A percentile compares a stretch with the other conserved stretches of the same genome.
Evolutionary conservation across 2,888 invertebrate genomes (phyloP).

Genomic region (Mimumesa dahlbomi): DNA sequence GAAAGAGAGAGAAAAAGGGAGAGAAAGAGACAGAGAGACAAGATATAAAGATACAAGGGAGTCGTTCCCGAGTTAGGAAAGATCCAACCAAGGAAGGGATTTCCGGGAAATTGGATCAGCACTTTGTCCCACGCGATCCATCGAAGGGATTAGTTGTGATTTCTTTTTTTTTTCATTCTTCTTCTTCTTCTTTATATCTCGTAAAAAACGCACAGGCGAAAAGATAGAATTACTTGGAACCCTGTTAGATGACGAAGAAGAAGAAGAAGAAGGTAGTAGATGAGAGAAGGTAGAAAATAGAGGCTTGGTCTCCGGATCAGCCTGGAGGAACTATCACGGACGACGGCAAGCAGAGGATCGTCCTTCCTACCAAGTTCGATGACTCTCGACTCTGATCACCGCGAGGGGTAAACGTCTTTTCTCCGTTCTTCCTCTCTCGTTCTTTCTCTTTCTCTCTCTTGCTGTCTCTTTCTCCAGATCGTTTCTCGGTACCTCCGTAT

Average conservation of each 20-base stretch:
- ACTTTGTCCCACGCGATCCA: conserved; percentile 38
- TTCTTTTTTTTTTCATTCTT: no score
- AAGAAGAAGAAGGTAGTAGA: not conserved
- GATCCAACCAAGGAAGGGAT: conserved; percentile 28
- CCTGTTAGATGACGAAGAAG: no score
- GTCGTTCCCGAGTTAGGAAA: no score
- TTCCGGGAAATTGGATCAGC: conserved; percentile 48
- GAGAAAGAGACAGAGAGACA: no score
- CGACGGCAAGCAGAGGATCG: conserved; percentile 28
- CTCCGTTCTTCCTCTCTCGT: conserved; percentile 2
- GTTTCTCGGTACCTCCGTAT: no score
- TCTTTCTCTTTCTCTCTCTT: conserved; percentile 1
- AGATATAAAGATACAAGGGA: no score
- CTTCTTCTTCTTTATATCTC: no score
- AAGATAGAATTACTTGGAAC: no score
- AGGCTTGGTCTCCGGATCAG: not conserved
- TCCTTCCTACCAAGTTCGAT: conserved; percentile 66
- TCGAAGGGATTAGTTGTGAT: no score
- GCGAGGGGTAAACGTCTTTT: conserved; percentile 44
- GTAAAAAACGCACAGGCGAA: no score
- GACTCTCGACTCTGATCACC: conserved; percentile 65
- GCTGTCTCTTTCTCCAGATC: not conserved
- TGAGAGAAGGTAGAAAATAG: not conserved
- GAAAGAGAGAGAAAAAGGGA: no score
- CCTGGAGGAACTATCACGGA: not conserved